Conservation (phyloP, 2,888 invertebrate species). For the Druceiella hillmani region DNA sequence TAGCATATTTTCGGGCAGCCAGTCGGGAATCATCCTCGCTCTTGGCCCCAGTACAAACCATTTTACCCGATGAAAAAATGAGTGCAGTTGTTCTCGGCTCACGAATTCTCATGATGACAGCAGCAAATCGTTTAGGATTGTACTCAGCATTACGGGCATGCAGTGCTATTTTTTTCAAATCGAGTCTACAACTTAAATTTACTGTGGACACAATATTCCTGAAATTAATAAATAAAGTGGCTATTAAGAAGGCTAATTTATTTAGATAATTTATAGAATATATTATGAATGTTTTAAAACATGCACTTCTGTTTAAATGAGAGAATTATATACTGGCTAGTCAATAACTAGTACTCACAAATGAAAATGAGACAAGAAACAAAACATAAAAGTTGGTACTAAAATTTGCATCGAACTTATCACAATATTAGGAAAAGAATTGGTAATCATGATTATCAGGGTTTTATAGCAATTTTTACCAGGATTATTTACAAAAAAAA, state of each 20-base stretch:
- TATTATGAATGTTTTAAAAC: too few relatives aligned
- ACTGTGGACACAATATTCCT: conserved; percentile 99
- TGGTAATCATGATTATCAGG: too few relatives aligned
- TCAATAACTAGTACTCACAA: too few relatives aligned
- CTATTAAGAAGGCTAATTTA: neutral
- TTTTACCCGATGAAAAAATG: conserved; percentile 77
- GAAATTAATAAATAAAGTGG: conserved; percentile 28
- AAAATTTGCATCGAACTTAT: too few relatives aligned
- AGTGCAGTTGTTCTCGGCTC: conserved; percentile 80
- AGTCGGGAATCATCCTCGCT: conserved; percentile 74
- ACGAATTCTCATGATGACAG: conserved; percentile 93
- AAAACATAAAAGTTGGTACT: too few relatives aligned
- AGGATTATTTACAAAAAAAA: too few relatives aligned
- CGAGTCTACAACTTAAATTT: conserved; percentile 90
- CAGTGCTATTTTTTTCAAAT: conserved; percentile 93
- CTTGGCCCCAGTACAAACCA: conserved; percentile 80
- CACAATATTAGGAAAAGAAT: too few relatives aligned
- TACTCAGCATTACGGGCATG: conserved; percentile 99
- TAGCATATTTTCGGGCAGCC: conserved; percentile 77
- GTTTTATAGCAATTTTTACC: too few relatives aligned
- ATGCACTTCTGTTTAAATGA: too few relatives aligned
- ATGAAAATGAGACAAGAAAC: too few relatives aligned
- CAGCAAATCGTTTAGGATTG: conserved; percentile 98
- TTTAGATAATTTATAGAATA: too few relatives aligned
- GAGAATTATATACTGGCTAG: too few relatives aligned